phyloP scores from a whole-genome alignment of 2,888 invertebrate genomes.

The Erannis defoliaria region DNA sequence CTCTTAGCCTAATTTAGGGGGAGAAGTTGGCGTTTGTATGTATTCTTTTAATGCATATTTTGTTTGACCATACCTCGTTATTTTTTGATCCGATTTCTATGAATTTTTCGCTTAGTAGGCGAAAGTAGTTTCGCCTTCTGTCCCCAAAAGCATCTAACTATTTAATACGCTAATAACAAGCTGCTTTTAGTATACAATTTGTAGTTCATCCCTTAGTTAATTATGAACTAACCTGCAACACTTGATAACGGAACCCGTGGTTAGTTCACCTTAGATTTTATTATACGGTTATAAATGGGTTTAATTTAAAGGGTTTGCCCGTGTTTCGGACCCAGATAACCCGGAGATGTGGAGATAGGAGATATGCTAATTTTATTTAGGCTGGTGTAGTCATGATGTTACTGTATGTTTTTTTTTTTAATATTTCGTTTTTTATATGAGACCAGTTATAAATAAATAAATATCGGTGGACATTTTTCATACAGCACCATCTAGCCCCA shows the following conservation, averaged over 20 bases:
- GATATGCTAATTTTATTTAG: conserved; percentile 43
- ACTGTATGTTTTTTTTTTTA: background rate
- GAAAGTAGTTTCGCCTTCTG: no score
- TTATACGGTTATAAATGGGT: conserved; percentile 40
- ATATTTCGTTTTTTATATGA: conserved; percentile 3
- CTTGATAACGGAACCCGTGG: conserved; percentile 56
- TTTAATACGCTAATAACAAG: conserved; percentile 10
- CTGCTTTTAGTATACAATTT: conserved; percentile 11
- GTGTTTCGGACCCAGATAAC: conserved; percentile 16
- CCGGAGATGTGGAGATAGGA: conserved; percentile 5
- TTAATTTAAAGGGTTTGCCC: conserved; percentile 36
- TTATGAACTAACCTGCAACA: conserved; percentile 56
- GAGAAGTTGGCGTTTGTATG: no score
- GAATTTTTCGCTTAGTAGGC: no score
- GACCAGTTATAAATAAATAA: no score
- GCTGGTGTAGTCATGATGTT: background rate
- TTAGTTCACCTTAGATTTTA: conserved; percentile 55
- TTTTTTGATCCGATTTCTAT: no score
- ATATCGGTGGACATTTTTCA: no score
- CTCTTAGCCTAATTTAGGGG: no score
- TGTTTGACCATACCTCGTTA: no score
- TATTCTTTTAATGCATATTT: no score
- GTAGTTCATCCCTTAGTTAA: conserved; percentile 51
- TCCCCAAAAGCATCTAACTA: background rate
- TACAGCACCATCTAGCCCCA: no score